A percentile compares a stretch with the other conserved stretches of the same genome.
These are phyloP conservation scores for Drosophila aff. DNA, from an alignment of 1,140 invertebrate genomes.

Conservation along the genomic window DNA sequence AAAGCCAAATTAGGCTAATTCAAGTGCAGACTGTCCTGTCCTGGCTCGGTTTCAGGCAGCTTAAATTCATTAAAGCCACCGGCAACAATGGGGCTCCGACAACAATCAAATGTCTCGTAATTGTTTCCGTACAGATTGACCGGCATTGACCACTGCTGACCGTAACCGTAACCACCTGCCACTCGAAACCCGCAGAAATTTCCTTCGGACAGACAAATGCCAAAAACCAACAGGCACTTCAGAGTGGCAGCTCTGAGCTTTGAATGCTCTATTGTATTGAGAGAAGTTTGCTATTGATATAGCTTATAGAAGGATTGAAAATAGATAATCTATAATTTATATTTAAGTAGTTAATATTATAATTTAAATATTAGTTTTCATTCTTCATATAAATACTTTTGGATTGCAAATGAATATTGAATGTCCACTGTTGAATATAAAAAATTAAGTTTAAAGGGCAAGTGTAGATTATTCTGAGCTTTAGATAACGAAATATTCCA, in stretches of 20 bases:
- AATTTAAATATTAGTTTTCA: neutral
- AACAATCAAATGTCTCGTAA: constrained; percentile 73
- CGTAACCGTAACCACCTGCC: constrained; percentile 25
- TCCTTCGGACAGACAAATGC: constrained; percentile 37
- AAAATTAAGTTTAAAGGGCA: no score
- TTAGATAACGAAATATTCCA: no score
- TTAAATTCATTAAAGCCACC: constrained; percentile 14
- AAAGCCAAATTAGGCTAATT: constrained; percentile 57
- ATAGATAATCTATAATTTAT: neutral
- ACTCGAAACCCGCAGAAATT: constrained; percentile 27
- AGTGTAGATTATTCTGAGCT: no score
- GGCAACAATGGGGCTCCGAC: constrained; percentile 9
- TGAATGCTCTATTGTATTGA: neutral
- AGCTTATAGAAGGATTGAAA: neutral
- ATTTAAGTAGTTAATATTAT: neutral
- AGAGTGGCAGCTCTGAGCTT: neutral
- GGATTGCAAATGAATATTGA: no score
- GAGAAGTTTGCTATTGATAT: no score
- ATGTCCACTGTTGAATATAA: no score
- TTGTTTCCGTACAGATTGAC: constrained; percentile 68
- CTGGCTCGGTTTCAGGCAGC: constrained; percentile 1
- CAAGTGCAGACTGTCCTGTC: constrained; percentile 1
- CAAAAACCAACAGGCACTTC: constrained; percentile 5
- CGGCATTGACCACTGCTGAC: constrained; percentile 44
- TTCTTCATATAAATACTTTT: no score